Conservation (phyloP, 2,113 vertebrate genomes). For the Potamarius usumacintae region DNA sequence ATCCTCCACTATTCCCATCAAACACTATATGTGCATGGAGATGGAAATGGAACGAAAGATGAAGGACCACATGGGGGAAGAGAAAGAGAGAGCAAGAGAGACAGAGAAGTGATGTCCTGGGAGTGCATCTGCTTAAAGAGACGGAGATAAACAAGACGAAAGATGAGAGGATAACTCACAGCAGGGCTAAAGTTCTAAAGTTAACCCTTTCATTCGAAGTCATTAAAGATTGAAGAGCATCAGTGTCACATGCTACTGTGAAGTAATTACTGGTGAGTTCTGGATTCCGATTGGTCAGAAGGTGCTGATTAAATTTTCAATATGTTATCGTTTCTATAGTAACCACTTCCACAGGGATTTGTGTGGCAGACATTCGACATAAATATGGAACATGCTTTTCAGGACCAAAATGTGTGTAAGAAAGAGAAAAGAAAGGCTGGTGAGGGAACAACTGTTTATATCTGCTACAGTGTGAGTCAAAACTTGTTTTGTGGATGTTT, state of each 20-base stretch:
- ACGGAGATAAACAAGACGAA: not conserved
- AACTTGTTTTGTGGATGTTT: too few relatives aligned
- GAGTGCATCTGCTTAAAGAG: not conserved
- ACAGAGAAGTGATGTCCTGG: not conserved
- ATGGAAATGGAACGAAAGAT: not conserved
- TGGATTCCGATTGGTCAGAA: not conserved
- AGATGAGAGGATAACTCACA: not conserved
- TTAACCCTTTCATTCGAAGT: not conserved
- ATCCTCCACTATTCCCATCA: slow-evolving; percentile 9
- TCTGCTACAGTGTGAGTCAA: too few relatives aligned
- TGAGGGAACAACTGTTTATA: too few relatives aligned
- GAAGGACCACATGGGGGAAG: not conserved
- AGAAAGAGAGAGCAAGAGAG: not conserved
- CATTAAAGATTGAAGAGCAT: not conserved
- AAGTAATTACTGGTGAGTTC: not conserved
- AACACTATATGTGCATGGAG: slow-evolving; percentile 10
- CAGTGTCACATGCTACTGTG: not conserved
- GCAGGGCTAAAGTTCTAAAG: not conserved
- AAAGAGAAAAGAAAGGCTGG: not conserved
- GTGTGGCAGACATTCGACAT: not conserved
- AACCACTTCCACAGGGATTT: not conserved
- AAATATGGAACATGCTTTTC: too few relatives aligned
- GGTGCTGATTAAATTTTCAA: not conserved
- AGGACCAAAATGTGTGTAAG: not conserved
- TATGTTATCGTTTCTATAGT: not conserved